phyloP scores from a whole-genome alignment of 2,113 vertebrate species.

The Salvelinus alpinus region DNA sequence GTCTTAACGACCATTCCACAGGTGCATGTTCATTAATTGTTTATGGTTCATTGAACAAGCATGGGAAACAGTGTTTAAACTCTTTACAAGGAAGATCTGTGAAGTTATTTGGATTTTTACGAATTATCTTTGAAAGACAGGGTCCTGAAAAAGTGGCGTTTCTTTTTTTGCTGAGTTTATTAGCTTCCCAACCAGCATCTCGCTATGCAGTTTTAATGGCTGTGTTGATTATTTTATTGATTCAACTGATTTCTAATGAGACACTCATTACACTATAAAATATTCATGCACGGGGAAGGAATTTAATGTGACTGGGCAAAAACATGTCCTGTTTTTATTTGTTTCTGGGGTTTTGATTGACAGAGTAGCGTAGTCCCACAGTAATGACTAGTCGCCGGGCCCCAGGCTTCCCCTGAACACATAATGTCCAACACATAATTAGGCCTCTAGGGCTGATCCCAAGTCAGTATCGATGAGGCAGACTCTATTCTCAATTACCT shows the following conservation, averaged over 20 bases:
- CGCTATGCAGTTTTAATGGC: slow-evolving; percentile 8
- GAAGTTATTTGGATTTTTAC: too few relatives aligned
- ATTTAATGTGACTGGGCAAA: neutral
- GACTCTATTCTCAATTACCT: slow-evolving; percentile 43
- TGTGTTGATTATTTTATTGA: slow-evolving; percentile 16
- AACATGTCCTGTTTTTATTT: neutral
- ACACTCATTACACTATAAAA: neutral
- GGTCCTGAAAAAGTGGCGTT: too few relatives aligned
- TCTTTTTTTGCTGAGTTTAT: too few relatives aligned
- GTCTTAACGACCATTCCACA: too few relatives aligned
- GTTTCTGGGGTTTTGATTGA: slow-evolving; percentile 6
- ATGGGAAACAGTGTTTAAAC: too few relatives aligned
- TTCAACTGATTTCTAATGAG: slow-evolving; percentile 24
- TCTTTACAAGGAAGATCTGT: too few relatives aligned
- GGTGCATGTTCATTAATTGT: too few relatives aligned
- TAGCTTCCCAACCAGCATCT: neutral
- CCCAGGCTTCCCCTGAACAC: slow-evolving; percentile 10
- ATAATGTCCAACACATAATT: slow-evolving; percentile 51
- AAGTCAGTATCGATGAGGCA: slow-evolving; percentile 56
- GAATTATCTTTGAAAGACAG: too few relatives aligned
- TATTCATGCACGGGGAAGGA: neutral
- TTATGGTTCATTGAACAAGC: too few relatives aligned
- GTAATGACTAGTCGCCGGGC: slow-evolving; percentile 34
- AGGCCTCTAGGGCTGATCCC: slow-evolving; percentile 51
- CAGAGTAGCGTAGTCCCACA: slow-evolving; percentile 21